Base-by-base conservation (phyloP, 2,797 vertebrate species). In the Fistularia commersonii region DNA sequence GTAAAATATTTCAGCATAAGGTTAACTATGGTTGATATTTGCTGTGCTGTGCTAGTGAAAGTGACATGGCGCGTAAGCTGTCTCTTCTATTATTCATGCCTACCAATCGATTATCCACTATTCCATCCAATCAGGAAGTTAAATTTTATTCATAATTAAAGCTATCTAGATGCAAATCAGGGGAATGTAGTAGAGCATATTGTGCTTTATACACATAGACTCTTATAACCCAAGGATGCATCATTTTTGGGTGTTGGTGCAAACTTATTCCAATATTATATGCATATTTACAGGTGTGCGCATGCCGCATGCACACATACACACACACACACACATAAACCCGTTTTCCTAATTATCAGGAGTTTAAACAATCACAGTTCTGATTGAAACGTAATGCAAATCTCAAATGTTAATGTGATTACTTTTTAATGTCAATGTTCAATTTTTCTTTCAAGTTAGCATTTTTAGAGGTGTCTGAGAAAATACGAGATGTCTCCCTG, bases 101-200 rank as follows among this genome's bases (percentile, higher is more conserved):
- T 80, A 67, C 77, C 84, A 90, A 89, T 89, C 81, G 88, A 91
- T 91, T 90, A 79, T 75, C 84, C 86, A 76, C 83, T 72, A 80
- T 85, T 70, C 76, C 73, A 80, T 87, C 84, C 85, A 88, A 84
- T 81, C 42, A 66, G 66, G 73, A 84, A 85, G 84, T 87, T 90
- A 90, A 89, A 85, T 88, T 88, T 89, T 89, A 87, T 75, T 86
- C 83, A 81, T 90, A 90, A 91, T 91, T 92, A 91, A 90, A 90
- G 87, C 84, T 88, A 90, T 91, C 84, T 89, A 88, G 80, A 91
- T 91, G 91, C 88, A 91, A 92, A 90, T 91, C 80, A 87, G 80
- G 74, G 23, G 59, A 58, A 77, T 84, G 84, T 83, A 79, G 81
- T 69, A 72, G 66, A 75, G 71, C 77, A 82, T 69, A 72, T 79